These are phyloP conservation scores for Apodemia hepburni DNA, from an alignment of 2,888 invertebrate genomes.

Conservation along the genomic window DNA sequence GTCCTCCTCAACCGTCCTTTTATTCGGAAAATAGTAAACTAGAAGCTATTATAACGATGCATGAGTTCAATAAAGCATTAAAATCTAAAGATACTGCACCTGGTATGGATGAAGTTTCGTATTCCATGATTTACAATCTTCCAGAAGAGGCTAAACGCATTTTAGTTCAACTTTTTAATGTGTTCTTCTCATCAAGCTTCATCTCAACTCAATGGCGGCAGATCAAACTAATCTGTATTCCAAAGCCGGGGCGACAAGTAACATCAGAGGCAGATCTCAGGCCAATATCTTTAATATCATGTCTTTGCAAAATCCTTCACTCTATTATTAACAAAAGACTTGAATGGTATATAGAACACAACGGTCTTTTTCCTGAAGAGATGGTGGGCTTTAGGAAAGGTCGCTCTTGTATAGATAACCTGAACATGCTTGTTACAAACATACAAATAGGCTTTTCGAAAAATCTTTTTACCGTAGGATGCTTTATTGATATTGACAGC, in stretches of 20 bases:
- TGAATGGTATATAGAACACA: slow-evolving; percentile 18
- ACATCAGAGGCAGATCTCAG: background rate
- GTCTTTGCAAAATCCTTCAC: slow-evolving; percentile 19
- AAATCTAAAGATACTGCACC: background rate
- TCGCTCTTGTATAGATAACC: slow-evolving; percentile 4
- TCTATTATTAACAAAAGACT: slow-evolving; percentile 11
- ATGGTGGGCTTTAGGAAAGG: slow-evolving; percentile 15
- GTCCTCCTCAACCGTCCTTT: background rate
- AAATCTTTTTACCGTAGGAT: slow-evolving; percentile 1
- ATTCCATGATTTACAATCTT: background rate
- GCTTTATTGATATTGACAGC: slow-evolving; percentile 14
- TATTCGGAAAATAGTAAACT: background rate
- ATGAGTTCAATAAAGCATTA: background rate
- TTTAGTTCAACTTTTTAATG: background rate
- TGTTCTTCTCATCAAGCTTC: background rate
- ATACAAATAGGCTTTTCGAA: slow-evolving; percentile 10
- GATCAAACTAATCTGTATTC: background rate
- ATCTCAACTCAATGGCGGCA: background rate
- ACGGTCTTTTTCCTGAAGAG: slow-evolving; percentile 9
- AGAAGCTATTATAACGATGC: background rate
- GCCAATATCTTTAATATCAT: slow-evolving; percentile 18
- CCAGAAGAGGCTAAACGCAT: background rate
- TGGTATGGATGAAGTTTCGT: background rate
- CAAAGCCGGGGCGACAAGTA: background rate
- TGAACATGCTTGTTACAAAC: background rate